phyloP scores from a whole-genome alignment of 2,797 vertebrate genomes.

The Glossophaga mutica region DNA sequence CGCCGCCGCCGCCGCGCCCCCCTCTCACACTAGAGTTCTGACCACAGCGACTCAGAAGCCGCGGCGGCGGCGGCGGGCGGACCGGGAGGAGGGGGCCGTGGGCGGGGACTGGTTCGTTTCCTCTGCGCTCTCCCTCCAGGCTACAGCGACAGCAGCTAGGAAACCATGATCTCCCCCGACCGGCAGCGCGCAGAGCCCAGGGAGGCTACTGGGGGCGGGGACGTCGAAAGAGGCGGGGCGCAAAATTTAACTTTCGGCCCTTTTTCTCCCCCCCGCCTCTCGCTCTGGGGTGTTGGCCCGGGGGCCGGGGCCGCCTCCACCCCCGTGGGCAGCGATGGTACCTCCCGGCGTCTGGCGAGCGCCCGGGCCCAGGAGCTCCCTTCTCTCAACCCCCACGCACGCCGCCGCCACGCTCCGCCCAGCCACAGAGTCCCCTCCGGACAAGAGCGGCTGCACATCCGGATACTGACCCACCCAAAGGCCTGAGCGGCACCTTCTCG shows the following conservation, averaged over 20 bases:
- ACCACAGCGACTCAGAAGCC: slow-evolving; percentile 2
- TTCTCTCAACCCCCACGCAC: slow-evolving; percentile 57
- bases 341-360: slow-evolving; percentile 44
- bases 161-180: slow-evolving; percentile 57
- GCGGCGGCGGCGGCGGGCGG: not conserved
- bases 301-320: slow-evolving; percentile 48
- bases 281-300: not conserved
- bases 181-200: slow-evolving; percentile 26
- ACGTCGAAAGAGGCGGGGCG: not conserved
- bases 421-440: slow-evolving; percentile 50
- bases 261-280: not conserved
- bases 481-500: not conserved
- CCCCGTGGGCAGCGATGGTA: slow-evolving; percentile 20
- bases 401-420: slow-evolving; percentile 64
- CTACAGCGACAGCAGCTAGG: slow-evolving; percentile 60
- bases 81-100: not conserved
- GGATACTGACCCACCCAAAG: slow-evolving; percentile 53
- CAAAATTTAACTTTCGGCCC: slow-evolving; percentile 13
- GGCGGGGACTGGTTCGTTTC: slow-evolving; percentile 39
- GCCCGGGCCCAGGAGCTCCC: slow-evolving; percentile 37
- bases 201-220: not conserved
- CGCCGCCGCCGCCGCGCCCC: slow-evolving; percentile 54
- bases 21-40: not conserved
- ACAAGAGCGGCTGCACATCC: slow-evolving; percentile 76
- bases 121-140: slow-evolving; percentile 54